These are phyloP conservation scores for Ephydatia muelleri DNA, from an alignment of 37 sponge, comb jelly and placozoan genomes.

Conservation along the genomic window DNA sequence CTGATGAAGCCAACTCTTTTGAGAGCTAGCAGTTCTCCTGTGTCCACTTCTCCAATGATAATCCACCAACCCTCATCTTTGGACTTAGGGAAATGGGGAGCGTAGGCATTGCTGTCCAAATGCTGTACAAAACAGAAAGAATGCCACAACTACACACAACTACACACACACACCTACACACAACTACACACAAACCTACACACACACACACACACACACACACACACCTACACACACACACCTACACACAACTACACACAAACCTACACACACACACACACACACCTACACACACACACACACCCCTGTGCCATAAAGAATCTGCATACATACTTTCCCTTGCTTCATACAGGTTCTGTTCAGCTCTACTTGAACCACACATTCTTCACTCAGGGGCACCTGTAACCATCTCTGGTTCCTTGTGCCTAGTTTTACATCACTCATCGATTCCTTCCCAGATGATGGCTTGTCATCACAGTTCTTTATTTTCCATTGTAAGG, in stretches of 20 bases:
- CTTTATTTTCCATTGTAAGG: conserved; percentile 42
- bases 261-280: background rate
- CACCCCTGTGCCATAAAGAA: too few species aligned
- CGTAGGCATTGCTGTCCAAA: conserved; percentile 34
- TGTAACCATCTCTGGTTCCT: conserved; percentile 36
- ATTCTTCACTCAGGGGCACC: conserved; percentile 42
- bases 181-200: background rate
- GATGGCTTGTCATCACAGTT: background rate
- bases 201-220: background rate
- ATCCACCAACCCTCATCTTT: conserved; percentile 98
- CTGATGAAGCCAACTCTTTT: conserved; percentile 78
- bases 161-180: background rate
- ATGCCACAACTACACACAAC: background rate
- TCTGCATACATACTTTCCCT: conserved; percentile 7
- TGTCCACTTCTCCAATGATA: conserved; percentile 80
- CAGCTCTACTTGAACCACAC: conserved; percentile 56
- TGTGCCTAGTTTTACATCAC: background rate
- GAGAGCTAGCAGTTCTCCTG: conserved; percentile 84
- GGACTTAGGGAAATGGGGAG: conserved; percentile 86
- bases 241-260: background rate
- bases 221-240: background rate
- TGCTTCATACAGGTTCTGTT: conserved; percentile 8
- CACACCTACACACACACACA: background rate
- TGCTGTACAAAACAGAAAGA: background rate
- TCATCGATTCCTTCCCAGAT: too few species aligned